Conservation (phyloP, 2,113 vertebrate species). For the Lophius piscatorius region DNA sequence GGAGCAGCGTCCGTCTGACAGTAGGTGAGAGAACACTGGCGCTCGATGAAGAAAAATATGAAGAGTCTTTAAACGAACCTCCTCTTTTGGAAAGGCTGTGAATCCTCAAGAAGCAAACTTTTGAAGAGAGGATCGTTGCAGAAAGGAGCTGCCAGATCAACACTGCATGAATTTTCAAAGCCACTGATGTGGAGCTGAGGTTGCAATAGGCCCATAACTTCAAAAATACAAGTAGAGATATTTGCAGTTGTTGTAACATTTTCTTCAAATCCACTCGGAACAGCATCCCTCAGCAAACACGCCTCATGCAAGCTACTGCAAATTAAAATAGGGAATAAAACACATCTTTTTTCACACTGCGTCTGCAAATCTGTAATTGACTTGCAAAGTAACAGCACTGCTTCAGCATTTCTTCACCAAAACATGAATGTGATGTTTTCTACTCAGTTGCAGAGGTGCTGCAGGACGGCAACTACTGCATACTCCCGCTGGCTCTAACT, state of each 20-base stretch:
- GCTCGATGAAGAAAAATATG: too few relatives aligned
- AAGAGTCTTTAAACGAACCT: background rate
- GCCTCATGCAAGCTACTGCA: background rate
- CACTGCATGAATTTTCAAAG: conserved; percentile 14
- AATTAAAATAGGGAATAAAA: conserved; percentile 29
- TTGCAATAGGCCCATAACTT: conserved; percentile 6
- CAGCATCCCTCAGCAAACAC: conserved; percentile 9
- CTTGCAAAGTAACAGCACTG: conserved; percentile 11
- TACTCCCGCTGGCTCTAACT: conserved; percentile 41
- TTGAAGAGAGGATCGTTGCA: conserved; percentile 1
- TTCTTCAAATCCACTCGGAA: background rate
- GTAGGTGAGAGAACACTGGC: conserved; percentile 64
- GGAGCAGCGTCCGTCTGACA: conserved; percentile 72
- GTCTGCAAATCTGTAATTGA: conserved; percentile 34
- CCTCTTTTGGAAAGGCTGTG: conserved; percentile 24
- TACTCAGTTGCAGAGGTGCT: conserved; percentile 67
- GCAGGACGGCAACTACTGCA: conserved; percentile 46
- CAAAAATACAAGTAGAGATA: conserved; percentile 13
- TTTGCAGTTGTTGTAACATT: conserved; percentile 16
- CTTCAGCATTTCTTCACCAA: conserved; percentile 22
- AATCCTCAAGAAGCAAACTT: conserved; percentile 31
- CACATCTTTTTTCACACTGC: conserved; percentile 7
- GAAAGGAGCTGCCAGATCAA: conserved; percentile 18
- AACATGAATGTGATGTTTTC: conserved; percentile 39
- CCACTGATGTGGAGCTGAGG: conserved; percentile 1